A percentile compares a stretch with the other conserved stretches of the same genome.
These are phyloP conservation scores for Zosterops japonicus DNA, from an alignment of 2,113 vertebrate genomes.

Conservation along the genomic window DNA sequence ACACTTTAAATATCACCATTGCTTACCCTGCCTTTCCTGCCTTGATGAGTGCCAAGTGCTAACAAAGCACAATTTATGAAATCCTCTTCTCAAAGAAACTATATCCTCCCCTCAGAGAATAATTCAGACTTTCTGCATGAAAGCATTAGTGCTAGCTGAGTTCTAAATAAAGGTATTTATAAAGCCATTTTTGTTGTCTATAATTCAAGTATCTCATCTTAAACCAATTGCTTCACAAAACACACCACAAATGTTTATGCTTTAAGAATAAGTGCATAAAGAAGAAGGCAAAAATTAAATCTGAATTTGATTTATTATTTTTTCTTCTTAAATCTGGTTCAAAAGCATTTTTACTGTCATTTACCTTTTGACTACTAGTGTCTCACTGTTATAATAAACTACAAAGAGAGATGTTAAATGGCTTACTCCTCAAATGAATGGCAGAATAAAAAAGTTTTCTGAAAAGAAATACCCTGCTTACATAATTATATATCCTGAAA, in stretches of 20 bases:
- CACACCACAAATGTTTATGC: conserved; percentile 22
- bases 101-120: not conserved
- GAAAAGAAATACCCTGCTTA: not conserved
- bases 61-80: conserved; percentile 12
- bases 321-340: conserved; percentile 12
- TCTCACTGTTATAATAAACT: conserved; percentile 13
- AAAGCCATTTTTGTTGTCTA: not conserved
- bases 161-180: conserved; percentile 24
- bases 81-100: not conserved
- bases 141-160: conserved; percentile 2
- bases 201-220: conserved; percentile 2
- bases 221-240: not conserved
- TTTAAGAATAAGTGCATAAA: not conserved
- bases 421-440: not conserved
- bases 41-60: not conserved
- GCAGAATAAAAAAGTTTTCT: conserved; percentile 6
- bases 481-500: not conserved
- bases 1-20: not conserved
- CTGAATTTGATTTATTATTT: not conserved
- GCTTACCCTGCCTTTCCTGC: not conserved
- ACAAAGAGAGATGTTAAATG: conserved; percentile 12
- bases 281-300: conserved; percentile 7
- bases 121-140: conserved; percentile 11
- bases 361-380: not conserved
- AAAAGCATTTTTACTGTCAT: conserved; percentile 28